Conservation (phyloP, 2,113 vertebrate genomes). For the Pithys albifrons region DNA sequence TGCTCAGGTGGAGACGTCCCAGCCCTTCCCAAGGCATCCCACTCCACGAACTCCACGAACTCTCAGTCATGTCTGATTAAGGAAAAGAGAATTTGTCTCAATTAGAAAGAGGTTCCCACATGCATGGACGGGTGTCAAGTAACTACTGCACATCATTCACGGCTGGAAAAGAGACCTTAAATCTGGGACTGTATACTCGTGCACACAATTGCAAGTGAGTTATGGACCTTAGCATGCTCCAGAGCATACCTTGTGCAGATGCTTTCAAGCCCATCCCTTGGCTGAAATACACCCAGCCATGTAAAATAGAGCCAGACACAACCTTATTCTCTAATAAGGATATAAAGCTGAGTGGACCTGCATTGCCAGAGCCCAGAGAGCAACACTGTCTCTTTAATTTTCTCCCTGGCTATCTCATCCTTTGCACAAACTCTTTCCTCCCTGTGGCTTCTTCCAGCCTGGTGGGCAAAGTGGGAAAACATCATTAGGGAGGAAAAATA, state of each 20-base stretch:
- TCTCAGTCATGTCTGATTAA: conserved; percentile 62
- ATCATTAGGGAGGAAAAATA: conserved; percentile 74
- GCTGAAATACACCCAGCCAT: conserved; percentile 38
- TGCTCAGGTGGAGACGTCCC: conserved; percentile 41
- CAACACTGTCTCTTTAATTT: conserved; percentile 69
- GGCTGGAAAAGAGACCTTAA: conserved; percentile 31
- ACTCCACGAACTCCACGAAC: not conserved
- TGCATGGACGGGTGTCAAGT: not conserved
- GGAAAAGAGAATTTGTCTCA: conserved; percentile 69
- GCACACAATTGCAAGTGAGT: not conserved
- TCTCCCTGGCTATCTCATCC: conserved; percentile 62
- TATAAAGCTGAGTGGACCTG: conserved; percentile 43
- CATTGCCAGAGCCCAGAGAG: conserved; percentile 32
- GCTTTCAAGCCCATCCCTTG: not conserved
- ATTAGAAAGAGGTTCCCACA: conserved; percentile 51
- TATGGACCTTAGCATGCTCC: conserved; percentile 37
- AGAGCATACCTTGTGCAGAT: conserved; percentile 7
- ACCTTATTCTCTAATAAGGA: conserved; percentile 50
- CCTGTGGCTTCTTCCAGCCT: conserved; percentile 67
- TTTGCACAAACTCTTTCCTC: conserved; percentile 64
- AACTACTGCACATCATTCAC: conserved; percentile 5
- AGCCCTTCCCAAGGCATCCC: conserved; percentile 53
- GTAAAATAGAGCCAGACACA: conserved; percentile 36
- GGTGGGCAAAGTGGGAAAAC: conserved; percentile 71
- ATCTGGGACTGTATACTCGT: not conserved